Conservation (phyloP, 1,140 invertebrate species). For the Drosophila parabipectinata region DNA sequence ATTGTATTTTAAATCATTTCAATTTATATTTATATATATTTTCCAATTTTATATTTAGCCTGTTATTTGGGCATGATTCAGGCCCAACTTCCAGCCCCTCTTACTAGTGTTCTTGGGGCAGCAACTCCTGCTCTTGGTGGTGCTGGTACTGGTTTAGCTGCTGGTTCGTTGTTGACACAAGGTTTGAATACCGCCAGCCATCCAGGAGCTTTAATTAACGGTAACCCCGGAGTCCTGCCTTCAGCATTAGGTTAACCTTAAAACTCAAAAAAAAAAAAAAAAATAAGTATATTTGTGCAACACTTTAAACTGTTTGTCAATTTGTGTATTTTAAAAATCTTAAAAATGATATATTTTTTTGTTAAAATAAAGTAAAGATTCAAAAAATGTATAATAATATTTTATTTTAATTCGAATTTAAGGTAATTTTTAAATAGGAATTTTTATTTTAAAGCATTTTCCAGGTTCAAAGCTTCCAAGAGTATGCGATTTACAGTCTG, state of each 20-base stretch:
- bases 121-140: not conserved
- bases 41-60: slow-evolving; percentile 7
- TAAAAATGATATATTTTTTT: not conserved
- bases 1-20: not conserved
- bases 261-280: too few species aligned
- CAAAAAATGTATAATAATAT: not conserved
- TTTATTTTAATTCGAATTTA: not conserved
- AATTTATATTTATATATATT: not conserved
- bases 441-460: too few species aligned
- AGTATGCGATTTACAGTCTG: too few species aligned
- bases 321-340: not conserved
- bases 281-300: not conserved
- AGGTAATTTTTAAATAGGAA: too few species aligned
- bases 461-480: too few species aligned
- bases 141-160: not conserved
- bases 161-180: not conserved
- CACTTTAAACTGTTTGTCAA: not conserved
- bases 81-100: not conserved
- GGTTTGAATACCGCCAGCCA: too few species aligned
- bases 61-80: slow-evolving; percentile 24
- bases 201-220: too few species aligned
- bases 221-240: too few species aligned
- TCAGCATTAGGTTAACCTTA: too few species aligned
- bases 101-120: not conserved
- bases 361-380: not conserved